Conservation (phyloP, 2,113 vertebrate genomes). For the Mugil cephalus region DNA sequence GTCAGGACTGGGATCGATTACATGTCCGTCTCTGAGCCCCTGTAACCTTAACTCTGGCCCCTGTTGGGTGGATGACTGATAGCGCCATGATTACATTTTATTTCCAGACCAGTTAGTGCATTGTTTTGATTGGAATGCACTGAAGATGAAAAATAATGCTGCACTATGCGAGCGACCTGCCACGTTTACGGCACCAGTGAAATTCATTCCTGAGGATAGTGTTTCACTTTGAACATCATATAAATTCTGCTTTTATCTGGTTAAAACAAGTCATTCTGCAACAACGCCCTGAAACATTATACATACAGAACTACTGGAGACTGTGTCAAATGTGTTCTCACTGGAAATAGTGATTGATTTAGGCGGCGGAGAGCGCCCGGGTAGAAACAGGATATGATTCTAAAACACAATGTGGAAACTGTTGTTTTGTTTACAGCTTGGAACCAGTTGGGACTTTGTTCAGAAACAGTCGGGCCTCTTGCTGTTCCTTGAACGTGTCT, state of each 20-base stretch:
- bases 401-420: too few species aligned
- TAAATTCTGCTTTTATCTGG: neutral
- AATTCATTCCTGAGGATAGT: neutral
- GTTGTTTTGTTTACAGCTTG: too few species aligned
- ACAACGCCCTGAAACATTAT: too few species aligned
- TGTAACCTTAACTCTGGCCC: constrained; percentile 32
- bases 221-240: neutral
- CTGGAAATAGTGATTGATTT: too few species aligned
- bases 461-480: too few species aligned
- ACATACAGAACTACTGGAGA: too few species aligned
- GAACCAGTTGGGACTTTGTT: too few species aligned
- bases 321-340: too few species aligned
- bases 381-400: too few species aligned
- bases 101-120: constrained; percentile 45
- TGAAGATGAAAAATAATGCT: constrained; percentile 10
- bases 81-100: constrained; percentile 51
- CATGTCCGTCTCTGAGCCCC: constrained; percentile 29
- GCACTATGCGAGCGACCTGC: neutral
- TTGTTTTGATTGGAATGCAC: constrained; percentile 18
- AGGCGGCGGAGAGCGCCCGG: too few species aligned
- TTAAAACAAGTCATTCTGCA: too few species aligned
- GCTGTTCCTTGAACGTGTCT: too few species aligned
- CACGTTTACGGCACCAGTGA: neutral
- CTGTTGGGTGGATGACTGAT: constrained; percentile 54
- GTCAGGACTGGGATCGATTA: constrained; percentile 60